phyloP scores from a whole-genome alignment of 2,888 invertebrate species.

The Aphrophora alni region DNA sequence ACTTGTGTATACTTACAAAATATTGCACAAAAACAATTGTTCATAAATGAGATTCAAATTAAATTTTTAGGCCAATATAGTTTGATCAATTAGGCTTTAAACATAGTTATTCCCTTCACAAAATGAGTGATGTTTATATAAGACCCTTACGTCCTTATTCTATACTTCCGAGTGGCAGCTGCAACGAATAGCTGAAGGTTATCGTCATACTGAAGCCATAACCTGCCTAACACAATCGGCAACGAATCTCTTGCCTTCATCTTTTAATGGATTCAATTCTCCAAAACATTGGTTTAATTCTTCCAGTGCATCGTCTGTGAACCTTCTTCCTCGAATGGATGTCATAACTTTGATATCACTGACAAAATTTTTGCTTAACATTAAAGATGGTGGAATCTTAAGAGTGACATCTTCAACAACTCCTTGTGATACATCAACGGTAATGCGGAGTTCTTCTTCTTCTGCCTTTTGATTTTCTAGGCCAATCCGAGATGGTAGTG shows the following conservation, averaged over 20 bases:
- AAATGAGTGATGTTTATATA: too few relatives aligned
- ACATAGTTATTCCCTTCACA: too few relatives aligned
- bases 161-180: conserved; percentile 29
- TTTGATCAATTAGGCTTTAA: too few relatives aligned
- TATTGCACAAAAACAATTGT: too few relatives aligned
- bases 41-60: too few relatives aligned
- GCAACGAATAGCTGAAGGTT: conserved; percentile 1
- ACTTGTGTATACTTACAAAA: too few relatives aligned
- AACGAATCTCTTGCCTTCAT: conserved; percentile 67
- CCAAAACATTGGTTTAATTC: conserved; percentile 61
- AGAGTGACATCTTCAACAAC: conserved; percentile 70
- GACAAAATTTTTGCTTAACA: conserved; percentile 21
- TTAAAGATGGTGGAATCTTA: conserved; percentile 53
- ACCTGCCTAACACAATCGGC: conserved; percentile 69
- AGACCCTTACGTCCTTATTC: not conserved
- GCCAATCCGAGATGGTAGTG: conserved; percentile 59
- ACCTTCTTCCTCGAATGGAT: conserved; percentile 69
- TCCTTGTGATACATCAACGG: conserved; percentile 69
- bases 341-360: conserved; percentile 62
- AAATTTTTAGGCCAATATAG: too few relatives aligned
- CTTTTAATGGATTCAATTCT: conserved; percentile 55
- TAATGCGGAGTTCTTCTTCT: conserved; percentile 64
- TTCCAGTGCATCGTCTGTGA: conserved; percentile 67
- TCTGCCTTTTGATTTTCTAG: conserved; percentile 56
- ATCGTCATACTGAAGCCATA: conserved; percentile 54